Conservation (phyloP, 2,888 invertebrate genomes). For the Drosophila imparisetae region DNA sequence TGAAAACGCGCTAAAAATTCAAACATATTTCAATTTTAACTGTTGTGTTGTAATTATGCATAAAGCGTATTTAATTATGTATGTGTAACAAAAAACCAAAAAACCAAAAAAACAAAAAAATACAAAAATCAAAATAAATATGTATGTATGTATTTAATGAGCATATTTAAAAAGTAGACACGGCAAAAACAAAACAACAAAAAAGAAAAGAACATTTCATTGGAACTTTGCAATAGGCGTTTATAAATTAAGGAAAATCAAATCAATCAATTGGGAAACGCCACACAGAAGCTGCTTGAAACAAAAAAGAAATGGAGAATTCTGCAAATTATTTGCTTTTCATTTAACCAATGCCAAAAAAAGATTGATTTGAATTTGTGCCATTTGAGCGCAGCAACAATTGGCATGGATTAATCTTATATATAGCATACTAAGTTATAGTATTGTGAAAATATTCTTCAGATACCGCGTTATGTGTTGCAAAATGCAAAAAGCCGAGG, state of each 20-base stretch:
- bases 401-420: constrained; percentile 46
- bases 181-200: constrained; percentile 40
- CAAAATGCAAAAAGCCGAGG: constrained; percentile 29
- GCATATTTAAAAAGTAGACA: constrained; percentile 67
- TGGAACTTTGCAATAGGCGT: constrained; percentile 56
- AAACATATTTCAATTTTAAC: constrained; percentile 75
- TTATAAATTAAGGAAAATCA: constrained; percentile 42
- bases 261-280: constrained; percentile 53
- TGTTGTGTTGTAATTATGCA: constrained; percentile 81
- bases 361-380: constrained; percentile 51
- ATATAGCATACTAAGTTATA: constrained; percentile 55
- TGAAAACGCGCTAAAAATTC: constrained; percentile 57
- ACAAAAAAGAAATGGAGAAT: constrained; percentile 35
- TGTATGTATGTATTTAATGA: constrained; percentile 61
- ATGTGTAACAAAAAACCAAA: constrained; percentile 65
- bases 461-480: constrained; percentile 50
- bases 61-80: constrained; percentile 77
- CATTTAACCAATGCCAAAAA: constrained; percentile 63
- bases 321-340: constrained; percentile 55
- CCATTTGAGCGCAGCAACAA: constrained; percentile 47
- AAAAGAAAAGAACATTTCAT: constrained; percentile 48
- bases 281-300: constrained; percentile 64
- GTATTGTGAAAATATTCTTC: constrained; percentile 47
- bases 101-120: constrained; percentile 23
- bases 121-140: constrained; percentile 35